Evolutionary conservation across 2,888 invertebrate species (phyloP), one percentile per base, ranked within the genome.

Genomic region (Athetis lepigone): DNA sequence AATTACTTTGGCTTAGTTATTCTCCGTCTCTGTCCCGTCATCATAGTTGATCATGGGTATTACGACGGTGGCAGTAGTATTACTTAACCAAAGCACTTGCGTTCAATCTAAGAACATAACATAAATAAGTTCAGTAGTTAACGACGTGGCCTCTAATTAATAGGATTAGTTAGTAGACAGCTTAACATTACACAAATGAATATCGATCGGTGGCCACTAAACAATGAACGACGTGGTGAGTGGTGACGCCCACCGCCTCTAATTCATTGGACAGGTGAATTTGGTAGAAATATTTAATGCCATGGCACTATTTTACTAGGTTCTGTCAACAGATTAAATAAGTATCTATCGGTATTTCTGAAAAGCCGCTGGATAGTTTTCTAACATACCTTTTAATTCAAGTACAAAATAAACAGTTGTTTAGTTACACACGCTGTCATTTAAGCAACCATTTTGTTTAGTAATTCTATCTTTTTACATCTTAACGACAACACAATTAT

Each of bases 131-230:
- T 16, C 21, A 16, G 18, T 13, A n/a, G 2, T 27, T 9, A 37
- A 45, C 18, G 27, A 18, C n/a, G 8, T 19, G 6, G n/a, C n/a
- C 8, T 62, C n/a, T 11, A 46, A 37, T 23, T 25, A 18, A 25
- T 27, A 6, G n/a, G n/a, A n/a, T n/a, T 16, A 8, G 43, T 21
- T 47, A 40, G 52, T 16, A 18, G 40, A 49, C 39, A 25, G 33
- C 25, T 13, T 29, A 63, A 46, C 49, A 65, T 79, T 75, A 75
- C 27, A 56, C 27, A 64, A 79, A 76, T 77, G 18, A 64, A 43
- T 47, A 79, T 78, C 71, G 79, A 79, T 46, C 71, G 55, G 0
- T 4, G 47, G 55, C 19, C 25, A 39, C 13, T 39, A 39, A 29
- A 46, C 51, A 61, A n/a, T 16, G 27, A 57, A 51, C 55, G 25